Base-by-base conservation (phyloP, 2,888 invertebrate genomes). In the Xanthorhoe spadicearia region DNA sequence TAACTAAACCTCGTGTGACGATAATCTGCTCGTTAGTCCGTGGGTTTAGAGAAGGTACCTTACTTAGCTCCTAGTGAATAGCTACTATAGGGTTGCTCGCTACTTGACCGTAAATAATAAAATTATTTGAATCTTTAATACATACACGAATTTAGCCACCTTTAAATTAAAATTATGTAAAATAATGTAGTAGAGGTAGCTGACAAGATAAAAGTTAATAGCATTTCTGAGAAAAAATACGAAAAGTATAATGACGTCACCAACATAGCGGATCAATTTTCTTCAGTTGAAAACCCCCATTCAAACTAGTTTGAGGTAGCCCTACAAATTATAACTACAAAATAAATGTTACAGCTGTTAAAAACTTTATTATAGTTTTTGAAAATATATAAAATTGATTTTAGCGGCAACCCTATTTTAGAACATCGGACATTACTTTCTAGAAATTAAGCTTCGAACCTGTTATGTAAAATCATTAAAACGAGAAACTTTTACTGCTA, bases 11-110 rank as follows among this genome's bases (percentile, higher is more conserved):
- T 61, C 64, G 57, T 69, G 69, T 68, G 64, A 64, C 64, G 68
- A 62, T 69, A 71, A 71, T 68, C 67, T 50, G 63, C 59, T 68
- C 71, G 68, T 71, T 71, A 69, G 48, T 48, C 48, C 17, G 48
- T 48, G 48, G 48, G 15, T 15, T 48, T 48, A 48, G 48, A 43
- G 28, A 28, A 28, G 38, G 38, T 43, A 43, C 13, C 13, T 43
- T 43, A 43, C 13, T 43, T 43, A 13, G 38, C 38, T 43, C 38
- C 38, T 48, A 48, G 15, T 8, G 6, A 48, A 48, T 48, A 48
- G 17, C 13, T 32, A 32, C 32, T 0, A 13, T 43, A 13, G 13
- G 13, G 38, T 43, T 13, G 13, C 38, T 10, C 3, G 13, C 5
- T 2, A 10, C 38, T 38, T 38, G 38, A 38, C 38, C 38, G 13